Base-by-base conservation (phyloP, 2,888 invertebrate genomes). In the Luffia ferchaultella region DNA sequence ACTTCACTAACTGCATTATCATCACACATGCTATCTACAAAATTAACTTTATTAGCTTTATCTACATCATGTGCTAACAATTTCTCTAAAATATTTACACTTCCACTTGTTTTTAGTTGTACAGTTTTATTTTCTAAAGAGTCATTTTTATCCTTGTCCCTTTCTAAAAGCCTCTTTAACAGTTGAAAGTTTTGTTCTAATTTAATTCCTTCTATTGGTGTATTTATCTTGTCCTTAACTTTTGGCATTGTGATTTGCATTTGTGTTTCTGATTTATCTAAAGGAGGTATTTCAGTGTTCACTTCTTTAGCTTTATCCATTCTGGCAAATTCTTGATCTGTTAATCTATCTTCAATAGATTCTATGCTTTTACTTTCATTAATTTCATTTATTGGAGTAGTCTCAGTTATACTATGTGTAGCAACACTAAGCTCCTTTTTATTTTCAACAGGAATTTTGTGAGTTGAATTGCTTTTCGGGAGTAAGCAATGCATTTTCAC, bases 161-260 rank as follows among this genome's bases (percentile, higher is more conserved):
- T 30, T 67, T 80, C 78, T 56, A 83, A 62, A 48, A 83, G 67
- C 58, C 77, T 76, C 60, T 83, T 83, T 48, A 83, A 60, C 51
- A 83, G 63, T 50, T 77, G 79, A 63, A 78, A 82, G 56, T 78
- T 80, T 61, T 77, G 73, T 53, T 70, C 62, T 51, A 70, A 58
- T 30, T 30, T 30, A 7, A 12, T 3, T 7, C 30, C 30, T 30
- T 30, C 30, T 30, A 30, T 7, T 3, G 3, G 30, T 7, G 3
- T 12, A 30, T 7, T 30, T 30, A 7, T 30, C 30, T 30, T 30
- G 12, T 30, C 30, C 12, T 30, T 30, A 7, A 7, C 30, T 30
- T 7, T 7, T 7, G 3, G 3, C 12, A 12, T 7, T 30, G 30
- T 30, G 12, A 30, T 30, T 12, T 30, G 30, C 12, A 30, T 30